A percentile compares a stretch with the other conserved stretches of the same genome.
These are phyloP conservation scores for Choristoneura fumiferana DNA, from an alignment of 1,140 invertebrate species.

Conservation along the genomic window DNA sequence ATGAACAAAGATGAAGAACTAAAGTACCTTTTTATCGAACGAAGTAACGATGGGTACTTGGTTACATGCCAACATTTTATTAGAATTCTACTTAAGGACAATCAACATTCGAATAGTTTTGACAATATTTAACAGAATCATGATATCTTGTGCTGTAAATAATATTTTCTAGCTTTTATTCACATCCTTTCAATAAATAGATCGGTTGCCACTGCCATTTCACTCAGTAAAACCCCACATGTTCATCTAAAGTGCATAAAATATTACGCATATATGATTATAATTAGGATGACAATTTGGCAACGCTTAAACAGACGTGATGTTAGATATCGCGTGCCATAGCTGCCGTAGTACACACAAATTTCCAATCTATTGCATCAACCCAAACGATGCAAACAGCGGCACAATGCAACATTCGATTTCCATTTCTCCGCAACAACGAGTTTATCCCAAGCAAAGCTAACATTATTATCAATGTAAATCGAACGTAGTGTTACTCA, in stretches of 20 bases:
- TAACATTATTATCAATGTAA: too few species aligned
- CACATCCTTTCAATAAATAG: too few species aligned
- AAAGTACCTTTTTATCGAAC: slow-evolving; percentile 16
- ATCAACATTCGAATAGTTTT: background rate
- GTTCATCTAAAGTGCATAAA: background rate
- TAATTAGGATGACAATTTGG: slow-evolving; percentile 13
- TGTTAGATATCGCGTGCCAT: background rate
- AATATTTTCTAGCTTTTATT: too few species aligned
- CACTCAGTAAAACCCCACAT: too few species aligned
- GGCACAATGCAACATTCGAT: background rate
- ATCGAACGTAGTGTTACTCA: background rate
- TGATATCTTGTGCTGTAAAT: too few species aligned
- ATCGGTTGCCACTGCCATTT: too few species aligned
- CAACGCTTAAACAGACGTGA: slow-evolving; percentile 7
- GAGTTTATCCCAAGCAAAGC: too few species aligned
- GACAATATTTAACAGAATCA: too few species aligned
- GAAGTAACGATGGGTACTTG: slow-evolving; percentile 26
- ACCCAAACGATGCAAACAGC: slow-evolving; percentile 1
- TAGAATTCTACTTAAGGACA: slow-evolving; percentile 32
- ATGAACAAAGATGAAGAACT: background rate
- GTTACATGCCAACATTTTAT: slow-evolving; percentile 38
- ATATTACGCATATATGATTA: slow-evolving; percentile 12
- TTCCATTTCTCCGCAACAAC: background rate
- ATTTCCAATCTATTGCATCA: slow-evolving; percentile 3
- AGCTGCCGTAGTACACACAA: background rate